Base-by-base conservation (phyloP, 2,113 vertebrate species). In the Triplophysa tibetana region DNA sequence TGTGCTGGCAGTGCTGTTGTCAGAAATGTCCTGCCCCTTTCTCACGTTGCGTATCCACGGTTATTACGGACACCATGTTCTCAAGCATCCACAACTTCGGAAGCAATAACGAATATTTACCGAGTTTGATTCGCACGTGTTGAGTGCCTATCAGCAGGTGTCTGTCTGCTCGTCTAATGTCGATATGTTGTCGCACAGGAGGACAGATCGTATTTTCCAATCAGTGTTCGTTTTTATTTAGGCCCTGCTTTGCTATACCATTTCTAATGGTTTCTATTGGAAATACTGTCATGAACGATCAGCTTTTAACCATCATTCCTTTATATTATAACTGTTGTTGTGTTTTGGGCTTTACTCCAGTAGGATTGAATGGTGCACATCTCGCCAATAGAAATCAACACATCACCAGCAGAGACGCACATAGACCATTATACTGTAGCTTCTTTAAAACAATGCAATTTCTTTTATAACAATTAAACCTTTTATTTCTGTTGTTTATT, bases 11-110 rank as follows among this genome's bases (percentile, higher is more conserved):
- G 74, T 48, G 9, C 45, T 54, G 68, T 63, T 61, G 73, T 81
- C 81, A 75, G 63, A 41, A 24, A 45, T 61, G 77, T 85, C 78
- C 84, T 87, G 81, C 70, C 75, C 81, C 83, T 80, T 82, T 84
- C 33, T 75, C 66, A 72, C 75, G 21, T 77, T 74, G 70, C 68
- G 67, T 60, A 38, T 74, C 43, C 72, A 62, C 43, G 67, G 68
- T 68, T 77, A 63, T 79, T 41, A 41, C 8, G 61, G 77, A 80
- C 62, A 67, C 19, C 19, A 64, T 80, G 70, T 80, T 65, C 12
- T 75, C 43, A 26, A 66, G 21, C 29, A 43, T 29, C 10, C 45
- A 52, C 29, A 3, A 14, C 23, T 10, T 1, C 61, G 4, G 6
- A 38, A 12, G n/a, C 8, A 4, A 7, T 48, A 8, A 50, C 9